Conservation (phyloP, 2,888 invertebrate genomes). For the Drosophila demipolita region DNA sequence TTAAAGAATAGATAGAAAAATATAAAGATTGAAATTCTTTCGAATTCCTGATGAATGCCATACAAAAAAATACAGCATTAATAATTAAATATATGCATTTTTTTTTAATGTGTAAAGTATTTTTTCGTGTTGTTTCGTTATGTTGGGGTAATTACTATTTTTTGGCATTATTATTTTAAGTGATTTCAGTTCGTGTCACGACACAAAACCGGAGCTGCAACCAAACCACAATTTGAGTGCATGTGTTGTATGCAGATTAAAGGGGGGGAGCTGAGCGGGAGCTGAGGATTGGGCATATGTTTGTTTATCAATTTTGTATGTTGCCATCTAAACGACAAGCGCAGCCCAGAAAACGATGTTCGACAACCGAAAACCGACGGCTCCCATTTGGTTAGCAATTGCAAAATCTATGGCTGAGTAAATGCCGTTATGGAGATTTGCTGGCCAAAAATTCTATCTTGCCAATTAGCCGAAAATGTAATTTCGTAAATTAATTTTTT, state of each 20-base stretch:
- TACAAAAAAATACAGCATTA: too few species aligned
- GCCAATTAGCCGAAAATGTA: slow-evolving; percentile 57
- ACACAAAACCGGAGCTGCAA: background rate
- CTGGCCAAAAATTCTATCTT: slow-evolving; percentile 17
- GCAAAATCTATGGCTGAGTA: slow-evolving; percentile 37
- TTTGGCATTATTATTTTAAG: background rate
- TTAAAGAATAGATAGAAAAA: too few species aligned
- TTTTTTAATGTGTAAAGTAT: too few species aligned
- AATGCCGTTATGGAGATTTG: slow-evolving; percentile 27
- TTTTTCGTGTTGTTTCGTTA: too few species aligned
- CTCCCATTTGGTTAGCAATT: slow-evolving; percentile 43
- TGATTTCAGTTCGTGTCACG: slow-evolving; percentile 9
- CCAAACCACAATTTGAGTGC: background rate
- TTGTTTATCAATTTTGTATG: slow-evolving; percentile 69
- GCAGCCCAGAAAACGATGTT: slow-evolving; percentile 37
- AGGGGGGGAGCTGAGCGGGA: background rate
- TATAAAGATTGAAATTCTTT: too few species aligned
- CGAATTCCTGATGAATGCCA: too few species aligned
- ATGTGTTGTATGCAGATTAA: background rate
- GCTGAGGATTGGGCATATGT: slow-evolving; percentile 35
- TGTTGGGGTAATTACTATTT: background rate
- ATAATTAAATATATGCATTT: too few species aligned
- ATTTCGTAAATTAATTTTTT: slow-evolving; percentile 42
- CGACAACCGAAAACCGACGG: slow-evolving; percentile 18
- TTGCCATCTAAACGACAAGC: slow-evolving; percentile 40